Evolutionary conservation across 2,797 vertebrate species (phyloP), one percentile per base, ranked within the genome.

Genomic region (Sebastes baramenuke): DNA sequence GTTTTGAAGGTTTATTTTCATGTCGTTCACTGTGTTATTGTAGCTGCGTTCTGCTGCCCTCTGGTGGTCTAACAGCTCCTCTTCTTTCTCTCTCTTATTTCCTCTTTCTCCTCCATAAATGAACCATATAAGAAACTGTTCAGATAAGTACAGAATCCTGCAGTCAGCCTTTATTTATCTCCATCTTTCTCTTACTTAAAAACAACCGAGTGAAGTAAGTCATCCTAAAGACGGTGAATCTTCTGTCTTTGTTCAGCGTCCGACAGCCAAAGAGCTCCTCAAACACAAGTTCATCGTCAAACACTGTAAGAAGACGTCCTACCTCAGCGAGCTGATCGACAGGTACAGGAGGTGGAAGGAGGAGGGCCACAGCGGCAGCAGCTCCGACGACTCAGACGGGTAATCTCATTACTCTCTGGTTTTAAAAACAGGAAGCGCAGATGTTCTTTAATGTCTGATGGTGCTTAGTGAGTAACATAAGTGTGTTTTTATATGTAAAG

Each of bases 251-350:
- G 3, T 49, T 13, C 93, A 99, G 97, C 97, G 97, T 91, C 98
- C 97, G 55, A 97, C 97, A 1, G 97, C 97, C 75, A 99, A 97
- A 88, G 97, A 99, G 84, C 93, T 99, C 12, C 90, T 99, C 86
- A 99, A 98, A 89, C 97, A 99, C 96, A 99, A 97, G 91, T 99
- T 98, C 87, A 98, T 99, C 81, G 68, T 97, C 65, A 97, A 97
- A 81, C 95, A 97, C 46, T 97, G 97, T n/a, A 99, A 98, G 95
- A 99, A 98, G 89, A 98, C 96, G 0, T 98, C 97, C 24, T 99
- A 98, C 91, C 88, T 99, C 93, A 97, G 97, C 1, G 98, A 99
- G 94, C 92, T 99, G 82, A 98, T 99, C 27, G 98, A 99, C 88
- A 85, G 98, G 80, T 97, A 97, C 94, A 95, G 97, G 90, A 90